A percentile compares a stretch with the other conserved stretches of the same genome.
Evolutionary conservation across 2,797 vertebrate genomes (phyloP).

Genomic region (Scyliorhinus canicula): DNA sequence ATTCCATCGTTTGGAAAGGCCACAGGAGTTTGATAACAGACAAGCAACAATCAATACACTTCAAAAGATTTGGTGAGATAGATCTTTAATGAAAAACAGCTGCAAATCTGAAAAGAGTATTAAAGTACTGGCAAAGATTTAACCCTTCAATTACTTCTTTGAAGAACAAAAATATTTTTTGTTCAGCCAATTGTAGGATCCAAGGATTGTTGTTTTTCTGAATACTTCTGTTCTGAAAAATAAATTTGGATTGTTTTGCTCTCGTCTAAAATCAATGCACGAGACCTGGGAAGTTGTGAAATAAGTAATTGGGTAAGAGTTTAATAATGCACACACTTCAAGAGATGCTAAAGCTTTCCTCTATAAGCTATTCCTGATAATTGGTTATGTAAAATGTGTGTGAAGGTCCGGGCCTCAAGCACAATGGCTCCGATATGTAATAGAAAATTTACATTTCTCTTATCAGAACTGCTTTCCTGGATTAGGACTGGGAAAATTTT

Average conservation of each 20-base stretch:
- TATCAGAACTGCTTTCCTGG: background rate
- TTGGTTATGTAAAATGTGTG: background rate
- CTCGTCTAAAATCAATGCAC: background rate
- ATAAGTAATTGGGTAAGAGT: background rate
- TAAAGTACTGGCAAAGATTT: background rate
- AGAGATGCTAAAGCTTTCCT: background rate
- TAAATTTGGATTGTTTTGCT: background rate
- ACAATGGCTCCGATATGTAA: background rate
- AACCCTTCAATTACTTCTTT: background rate
- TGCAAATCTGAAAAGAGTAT: background rate
- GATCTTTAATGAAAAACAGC: slow-evolving; percentile 1
- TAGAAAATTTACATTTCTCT: background rate
- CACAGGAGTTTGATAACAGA: background rate
- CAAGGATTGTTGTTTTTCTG: background rate
- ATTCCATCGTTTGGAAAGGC: slow-evolving; percentile 3
- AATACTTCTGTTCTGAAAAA: background rate
- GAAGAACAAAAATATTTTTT: background rate
- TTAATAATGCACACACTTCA: background rate
- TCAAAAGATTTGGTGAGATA: background rate
- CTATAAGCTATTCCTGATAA: background rate
- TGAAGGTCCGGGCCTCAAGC: no score
- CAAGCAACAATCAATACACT: background rate
- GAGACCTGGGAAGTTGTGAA: background rate
- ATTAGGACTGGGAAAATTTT: background rate
- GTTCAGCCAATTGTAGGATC: background rate